phyloP scores from a whole-genome alignment of 2,888 invertebrate species.

The Silvanus unidentatus region DNA sequence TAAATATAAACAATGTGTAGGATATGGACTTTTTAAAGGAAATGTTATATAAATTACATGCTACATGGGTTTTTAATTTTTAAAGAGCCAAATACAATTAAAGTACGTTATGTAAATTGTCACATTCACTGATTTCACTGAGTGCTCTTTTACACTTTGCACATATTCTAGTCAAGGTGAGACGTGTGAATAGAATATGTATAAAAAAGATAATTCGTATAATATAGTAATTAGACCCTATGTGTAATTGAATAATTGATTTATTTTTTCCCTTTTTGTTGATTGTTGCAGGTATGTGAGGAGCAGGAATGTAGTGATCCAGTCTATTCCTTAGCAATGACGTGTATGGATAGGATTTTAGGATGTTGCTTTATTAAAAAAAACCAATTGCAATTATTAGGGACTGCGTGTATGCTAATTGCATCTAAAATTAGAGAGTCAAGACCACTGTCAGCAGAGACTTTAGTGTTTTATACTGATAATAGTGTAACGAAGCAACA shows the following conservation, averaged over 20 bases:
- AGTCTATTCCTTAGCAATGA: constrained; percentile 88
- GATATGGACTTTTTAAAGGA: neutral
- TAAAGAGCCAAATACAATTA: constrained; percentile 1
- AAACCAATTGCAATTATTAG: constrained; percentile 85
- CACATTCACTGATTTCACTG: constrained; percentile 3
- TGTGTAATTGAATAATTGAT: too few relatives aligned
- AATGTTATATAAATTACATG: constrained; percentile 5
- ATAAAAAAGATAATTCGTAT: too few relatives aligned
- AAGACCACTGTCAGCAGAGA: constrained; percentile 69
- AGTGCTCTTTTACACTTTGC: neutral
- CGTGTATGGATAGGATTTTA: constrained; percentile 90
- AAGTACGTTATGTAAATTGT: neutral
- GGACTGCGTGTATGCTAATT: constrained; percentile 84
- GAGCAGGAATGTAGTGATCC: constrained; percentile 90
- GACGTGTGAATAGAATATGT: too few relatives aligned
- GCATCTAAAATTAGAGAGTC: constrained; percentile 92
- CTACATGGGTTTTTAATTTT: constrained; percentile 5
- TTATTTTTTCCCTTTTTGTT: neutral
- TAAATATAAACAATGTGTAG: too few relatives aligned
- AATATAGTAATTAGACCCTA: too few relatives aligned
- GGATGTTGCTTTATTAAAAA: constrained; percentile 76
- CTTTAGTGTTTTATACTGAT: constrained; percentile 88
- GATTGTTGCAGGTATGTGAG: constrained; percentile 75
- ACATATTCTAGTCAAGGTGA: too few relatives aligned
- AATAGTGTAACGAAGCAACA: constrained; percentile 83